phyloP scores from a whole-genome alignment of 2,888 invertebrate genomes.

The Carterocephalus palaemon region DNA sequence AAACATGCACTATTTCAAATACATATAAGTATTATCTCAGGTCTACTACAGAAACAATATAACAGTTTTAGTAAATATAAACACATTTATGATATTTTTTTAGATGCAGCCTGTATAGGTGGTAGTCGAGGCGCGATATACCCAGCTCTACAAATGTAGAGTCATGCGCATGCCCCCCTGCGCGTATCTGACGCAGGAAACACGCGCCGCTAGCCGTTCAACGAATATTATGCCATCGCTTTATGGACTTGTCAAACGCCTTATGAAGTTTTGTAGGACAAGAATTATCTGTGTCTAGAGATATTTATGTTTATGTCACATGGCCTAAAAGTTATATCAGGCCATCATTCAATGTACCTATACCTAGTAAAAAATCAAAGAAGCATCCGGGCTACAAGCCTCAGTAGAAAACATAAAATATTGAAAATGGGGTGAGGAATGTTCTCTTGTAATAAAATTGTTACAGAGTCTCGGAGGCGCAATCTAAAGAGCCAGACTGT shows the following conservation, averaged over 20 bases:
- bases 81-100: not conserved
- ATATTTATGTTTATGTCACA: no score
- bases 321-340: no score
- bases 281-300: slow-evolving; percentile 34
- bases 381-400: no score
- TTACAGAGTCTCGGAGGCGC: slow-evolving; percentile 45
- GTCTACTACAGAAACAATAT: not conserved
- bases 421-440: no score
- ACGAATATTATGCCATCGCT: slow-evolving; percentile 42
- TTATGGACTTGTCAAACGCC: slow-evolving; percentile 52
- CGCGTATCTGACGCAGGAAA: slow-evolving; percentile 57
- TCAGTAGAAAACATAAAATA: no score
- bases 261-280: slow-evolving; percentile 52
- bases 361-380: no score
- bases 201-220: slow-evolving; percentile 55
- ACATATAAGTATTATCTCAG: no score
- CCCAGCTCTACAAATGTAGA: slow-evolving; percentile 43
- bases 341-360: no score
- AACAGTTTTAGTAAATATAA: not conserved
- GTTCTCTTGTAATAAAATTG: slow-evolving; percentile 33
- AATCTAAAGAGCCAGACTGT: slow-evolving; percentile 38
- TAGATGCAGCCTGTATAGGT: slow-evolving; percentile 43
- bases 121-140: slow-evolving; percentile 40
- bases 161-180: slow-evolving; percentile 54
- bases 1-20: no score